Evolutionary conservation across 2,888 invertebrate species (phyloP).

Genomic region (Neoascia interrupta): DNA sequence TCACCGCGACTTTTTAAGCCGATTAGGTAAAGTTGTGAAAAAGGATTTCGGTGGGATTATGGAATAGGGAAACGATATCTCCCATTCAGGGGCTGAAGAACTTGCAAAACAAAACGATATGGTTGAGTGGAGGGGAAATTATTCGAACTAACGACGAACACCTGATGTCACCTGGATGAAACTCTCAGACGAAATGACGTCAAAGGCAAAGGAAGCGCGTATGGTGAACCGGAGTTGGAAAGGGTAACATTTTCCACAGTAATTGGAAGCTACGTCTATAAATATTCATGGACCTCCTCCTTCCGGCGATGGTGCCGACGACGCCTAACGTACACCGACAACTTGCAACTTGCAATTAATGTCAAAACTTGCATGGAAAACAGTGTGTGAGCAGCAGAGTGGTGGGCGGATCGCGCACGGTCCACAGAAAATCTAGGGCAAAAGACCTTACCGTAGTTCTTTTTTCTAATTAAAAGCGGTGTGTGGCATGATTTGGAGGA

Average conservation of each 20-base stretch:
- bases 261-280: conserved; percentile 58
- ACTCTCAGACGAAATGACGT: neutral
- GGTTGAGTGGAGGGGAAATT: neutral
- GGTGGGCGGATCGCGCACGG: too few relatives aligned
- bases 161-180: neutral
- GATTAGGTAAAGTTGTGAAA: conserved; percentile 58
- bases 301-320: neutral
- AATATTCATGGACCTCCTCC: conserved; percentile 48
- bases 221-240: too few relatives aligned
- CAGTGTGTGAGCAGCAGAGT: conserved; percentile 39
- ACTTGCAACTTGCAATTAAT: conserved; percentile 57
- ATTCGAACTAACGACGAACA: neutral
- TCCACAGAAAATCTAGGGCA: conserved; percentile 5
- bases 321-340: conserved; percentile 25
- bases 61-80: conserved; percentile 24
- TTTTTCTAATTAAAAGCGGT: conserved; percentile 5
- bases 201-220: neutral
- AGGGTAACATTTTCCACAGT: conserved; percentile 13
- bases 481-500: conserved; percentile 3
- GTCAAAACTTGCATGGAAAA: conserved; percentile 51
- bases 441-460: too few relatives aligned
- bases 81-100: neutral
- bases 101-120: too few relatives aligned
- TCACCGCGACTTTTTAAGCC: too few relatives aligned
- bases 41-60: conserved; percentile 54